Conservation (phyloP, 2,113 vertebrate genomes). For the Nesogale talazaci region DNA sequence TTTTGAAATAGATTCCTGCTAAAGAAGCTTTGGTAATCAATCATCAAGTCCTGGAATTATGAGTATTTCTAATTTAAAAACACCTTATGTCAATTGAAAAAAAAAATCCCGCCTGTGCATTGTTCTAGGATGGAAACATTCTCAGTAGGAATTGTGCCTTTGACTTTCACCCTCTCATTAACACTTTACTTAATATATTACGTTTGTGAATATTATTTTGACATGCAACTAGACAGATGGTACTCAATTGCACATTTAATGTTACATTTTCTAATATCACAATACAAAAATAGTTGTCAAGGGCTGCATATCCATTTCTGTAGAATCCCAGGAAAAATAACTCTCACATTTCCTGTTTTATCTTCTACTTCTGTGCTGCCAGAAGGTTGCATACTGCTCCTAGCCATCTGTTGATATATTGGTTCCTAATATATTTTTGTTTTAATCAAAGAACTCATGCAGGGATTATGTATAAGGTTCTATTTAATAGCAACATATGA, state of each 20-base stretch:
- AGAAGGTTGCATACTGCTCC: conserved; percentile 43
- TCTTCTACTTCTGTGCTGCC: conserved; percentile 53
- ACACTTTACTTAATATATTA: conserved; percentile 32
- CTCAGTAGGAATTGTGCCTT: not conserved
- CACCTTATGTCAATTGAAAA: not conserved
- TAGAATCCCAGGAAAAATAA: conserved; percentile 60
- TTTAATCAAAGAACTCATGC: not conserved
- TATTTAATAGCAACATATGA: conserved; percentile 14
- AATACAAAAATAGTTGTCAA: conserved; percentile 63
- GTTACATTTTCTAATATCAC: conserved; percentile 64
- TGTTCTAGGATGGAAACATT: not conserved
- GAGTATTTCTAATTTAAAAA: conserved; percentile 21
- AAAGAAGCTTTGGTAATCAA: not conserved
- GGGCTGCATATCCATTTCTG: conserved; percentile 49
- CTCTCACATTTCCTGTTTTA: conserved; percentile 64
- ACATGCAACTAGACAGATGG: conserved; percentile 63
- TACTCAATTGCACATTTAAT: conserved; percentile 62
- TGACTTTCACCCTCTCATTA: conserved; percentile 35
- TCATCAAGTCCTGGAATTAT: not conserved
- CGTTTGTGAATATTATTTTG: conserved; percentile 47
- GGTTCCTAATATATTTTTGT: conserved; percentile 54
- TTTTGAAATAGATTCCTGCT: not conserved
- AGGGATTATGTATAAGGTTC: not conserved
- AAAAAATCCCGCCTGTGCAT: not conserved
- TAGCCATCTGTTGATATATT: conserved; percentile 66